Evolutionary conservation across 2,113 vertebrate species (phyloP), one percentile per base, ranked within the genome.

Genomic region (Manacus vitellinus): DNA sequence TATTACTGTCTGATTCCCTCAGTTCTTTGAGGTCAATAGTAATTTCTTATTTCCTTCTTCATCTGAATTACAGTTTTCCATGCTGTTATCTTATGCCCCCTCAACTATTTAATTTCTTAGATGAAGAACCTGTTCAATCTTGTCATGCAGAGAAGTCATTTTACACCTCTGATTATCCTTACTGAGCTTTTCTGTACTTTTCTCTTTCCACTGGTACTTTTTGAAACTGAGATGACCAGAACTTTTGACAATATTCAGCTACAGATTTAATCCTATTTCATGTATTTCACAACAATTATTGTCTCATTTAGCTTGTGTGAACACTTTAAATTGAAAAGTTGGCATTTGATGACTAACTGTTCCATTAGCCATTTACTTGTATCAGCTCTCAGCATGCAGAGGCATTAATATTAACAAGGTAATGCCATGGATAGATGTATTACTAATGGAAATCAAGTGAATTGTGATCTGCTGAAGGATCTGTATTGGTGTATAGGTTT

Each of bases 321-420:
- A 70, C 59, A 89, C 44, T 92, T 85, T 68, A 68, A 87, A 93
- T 88, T 65, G 56, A 82, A 70, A 93, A 92, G 51, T 52, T 91
- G 18, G 75, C 52, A n/a, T 56, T n/a, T 75, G 71, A 47, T 52
- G 52, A 82, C 37, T 90, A 90, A 44, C 47, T 46, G 21, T 90
- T 92, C 49, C 41, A 89, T 92, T 93, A 89, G 43, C 30, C 93
- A 58, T 27, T 68, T 39, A 55, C 80, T 89, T 87, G 33, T 72
- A 68, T 78, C 47, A 85, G 49, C 66, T 79, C 66, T 71, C 70
- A 90, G 66, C 30, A 56, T 19, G 54, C 30, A 74, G 33, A 92
- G 8, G 8, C 61, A 94, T 88, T 94, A 89, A 68, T 88, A 82
- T 78, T 85, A 85, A 61, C 27, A 61, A 72, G 47, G 19, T 9